Conservation (phyloP, 2,797 vertebrate species). For the Varecia variegata region DNA sequence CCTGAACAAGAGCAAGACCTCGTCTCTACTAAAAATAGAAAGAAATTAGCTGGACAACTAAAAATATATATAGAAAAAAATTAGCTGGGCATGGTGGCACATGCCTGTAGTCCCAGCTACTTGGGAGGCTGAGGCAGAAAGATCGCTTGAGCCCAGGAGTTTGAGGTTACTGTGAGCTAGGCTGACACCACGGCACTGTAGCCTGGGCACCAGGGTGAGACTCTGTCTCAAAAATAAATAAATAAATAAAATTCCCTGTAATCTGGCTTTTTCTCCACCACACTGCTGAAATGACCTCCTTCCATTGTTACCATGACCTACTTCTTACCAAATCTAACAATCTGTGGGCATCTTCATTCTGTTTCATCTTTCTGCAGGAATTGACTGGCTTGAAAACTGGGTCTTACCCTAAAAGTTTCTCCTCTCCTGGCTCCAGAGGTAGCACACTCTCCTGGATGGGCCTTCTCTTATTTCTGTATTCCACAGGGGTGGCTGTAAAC, state of each 20-base stretch:
- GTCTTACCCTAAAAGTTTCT: background rate
- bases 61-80: too few species aligned
- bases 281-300: background rate
- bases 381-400: background rate
- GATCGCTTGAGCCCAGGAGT: too few species aligned
- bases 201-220: too few species aligned
- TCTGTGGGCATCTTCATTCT: background rate
- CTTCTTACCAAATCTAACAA: background rate
- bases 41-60: too few species aligned
- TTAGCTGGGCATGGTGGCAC: too few species aligned
- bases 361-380: background rate
- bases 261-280: background rate
- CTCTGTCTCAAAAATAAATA: too few species aligned
- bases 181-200: too few species aligned
- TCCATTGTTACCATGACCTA: background rate
- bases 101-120: too few species aligned
- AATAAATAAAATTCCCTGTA: background rate
- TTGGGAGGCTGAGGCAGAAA: too few species aligned
- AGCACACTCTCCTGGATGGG: background rate
- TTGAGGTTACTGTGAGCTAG: too few species aligned
- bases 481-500: background rate
- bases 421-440: background rate
- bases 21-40: too few species aligned
- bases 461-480: background rate
- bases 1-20: too few species aligned